Evolutionary conservation across 2,797 vertebrate genomes (phyloP).

Genomic region (Myripristis murdjan): DNA sequence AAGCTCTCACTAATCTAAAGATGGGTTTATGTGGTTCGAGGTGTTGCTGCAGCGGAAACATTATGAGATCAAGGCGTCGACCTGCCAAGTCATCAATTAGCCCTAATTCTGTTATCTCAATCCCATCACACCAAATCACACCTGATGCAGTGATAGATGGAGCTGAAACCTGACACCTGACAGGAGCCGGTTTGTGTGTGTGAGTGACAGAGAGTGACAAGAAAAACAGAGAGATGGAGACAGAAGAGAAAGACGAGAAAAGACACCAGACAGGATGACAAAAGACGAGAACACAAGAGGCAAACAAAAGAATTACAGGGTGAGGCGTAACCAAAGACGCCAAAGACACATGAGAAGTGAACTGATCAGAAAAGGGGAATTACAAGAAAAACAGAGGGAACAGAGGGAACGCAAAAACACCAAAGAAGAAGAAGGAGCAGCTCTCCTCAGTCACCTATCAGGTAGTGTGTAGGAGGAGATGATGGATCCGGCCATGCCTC

Average conservation of each 20-base stretch:
- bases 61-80: neutral
- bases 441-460: constrained; percentile 88
- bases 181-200: too few species aligned
- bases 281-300: neutral
- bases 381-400: neutral
- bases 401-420: neutral
- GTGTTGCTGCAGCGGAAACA: neutral
- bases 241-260: neutral
- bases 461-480: constrained; percentile 98
- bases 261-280: neutral
- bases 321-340: too few species aligned
- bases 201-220: neutral
- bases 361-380: neutral
- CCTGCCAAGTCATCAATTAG: constrained; percentile 9
- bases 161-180: neutral
- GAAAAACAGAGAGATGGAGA: neutral
- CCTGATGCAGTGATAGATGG: neutral
- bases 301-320: neutral
- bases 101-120: constrained; percentile 10
- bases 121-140: constrained; percentile 6
- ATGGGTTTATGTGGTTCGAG: neutral
- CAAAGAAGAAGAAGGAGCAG: neutral
- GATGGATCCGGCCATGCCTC: constrained; percentile 99
- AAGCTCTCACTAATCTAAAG: neutral
- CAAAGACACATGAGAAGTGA: too few species aligned